Evolutionary conservation across 2,797 vertebrate genomes (phyloP).

Genomic region (Coregonus sp.): DNA sequence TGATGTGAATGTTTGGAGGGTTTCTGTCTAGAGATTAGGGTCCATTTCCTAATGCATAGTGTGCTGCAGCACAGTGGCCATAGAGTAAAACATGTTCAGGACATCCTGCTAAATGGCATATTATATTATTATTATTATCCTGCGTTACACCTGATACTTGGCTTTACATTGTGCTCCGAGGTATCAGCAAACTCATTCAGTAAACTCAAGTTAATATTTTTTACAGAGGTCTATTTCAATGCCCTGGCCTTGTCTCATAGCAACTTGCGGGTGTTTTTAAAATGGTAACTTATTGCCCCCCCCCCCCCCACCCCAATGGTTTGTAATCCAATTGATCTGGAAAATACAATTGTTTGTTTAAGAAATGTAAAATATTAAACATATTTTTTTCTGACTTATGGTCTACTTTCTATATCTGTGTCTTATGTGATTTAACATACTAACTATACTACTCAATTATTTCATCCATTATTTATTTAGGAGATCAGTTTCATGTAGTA

Average conservation of each 20-base stretch:
- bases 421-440: not conserved
- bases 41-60: not conserved
- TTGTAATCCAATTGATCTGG: slow-evolving; percentile 61
- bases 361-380: slow-evolving; percentile 55
- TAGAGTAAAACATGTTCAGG: slow-evolving; percentile 4
- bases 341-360: slow-evolving; percentile 47
- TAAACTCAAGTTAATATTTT: too few relatives aligned
- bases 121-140: too few relatives aligned
- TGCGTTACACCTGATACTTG: not conserved
- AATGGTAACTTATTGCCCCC: slow-evolving; percentile 28
- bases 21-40: not conserved
- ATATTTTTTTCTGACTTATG: slow-evolving; percentile 29
- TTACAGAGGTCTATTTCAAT: slow-evolving; percentile 34
- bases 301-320: slow-evolving; percentile 34
- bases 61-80: slow-evolving; percentile 11
- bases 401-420: slow-evolving; percentile 9
- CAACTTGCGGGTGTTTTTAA: slow-evolving; percentile 46
- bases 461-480: too few relatives aligned
- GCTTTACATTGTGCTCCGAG: too few relatives aligned
- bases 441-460: not conserved
- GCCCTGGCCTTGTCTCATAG: slow-evolving; percentile 67
- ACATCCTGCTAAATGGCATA: too few relatives aligned
- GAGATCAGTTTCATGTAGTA: too few relatives aligned
- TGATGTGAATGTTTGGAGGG: not conserved
- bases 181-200: too few relatives aligned